These are phyloP conservation scores for Petrophora chlorosata DNA, from an alignment of 2,888 invertebrate genomes.

Conservation along the genomic window DNA sequence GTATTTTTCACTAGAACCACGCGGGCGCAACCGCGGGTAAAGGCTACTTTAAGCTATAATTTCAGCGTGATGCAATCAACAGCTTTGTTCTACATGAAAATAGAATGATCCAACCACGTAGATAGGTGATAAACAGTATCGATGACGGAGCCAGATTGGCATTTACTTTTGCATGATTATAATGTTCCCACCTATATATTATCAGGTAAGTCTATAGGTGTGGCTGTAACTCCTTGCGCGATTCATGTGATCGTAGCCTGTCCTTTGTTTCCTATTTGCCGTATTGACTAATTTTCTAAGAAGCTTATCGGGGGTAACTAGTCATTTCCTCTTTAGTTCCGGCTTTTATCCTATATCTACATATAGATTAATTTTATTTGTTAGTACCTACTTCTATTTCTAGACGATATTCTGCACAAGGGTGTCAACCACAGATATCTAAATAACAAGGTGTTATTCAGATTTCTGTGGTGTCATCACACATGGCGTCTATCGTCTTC, in stretches of 20 bases:
- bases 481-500: too few species aligned
- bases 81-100: constrained; percentile 1
- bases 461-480: too few species aligned
- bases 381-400: background rate
- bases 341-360: background rate
- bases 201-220: constrained; percentile 52
- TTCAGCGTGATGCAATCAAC: too few species aligned
- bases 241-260: constrained; percentile 7
- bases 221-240: constrained; percentile 35
- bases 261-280: constrained; percentile 1
- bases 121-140: constrained; percentile 49
- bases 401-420: too few species aligned
- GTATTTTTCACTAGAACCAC: too few species aligned
- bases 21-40: too few species aligned
- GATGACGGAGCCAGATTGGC: constrained; percentile 52
- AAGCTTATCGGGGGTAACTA: constrained; percentile 1
- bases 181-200: constrained; percentile 29
- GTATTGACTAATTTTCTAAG: constrained; percentile 2
- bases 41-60: too few species aligned
- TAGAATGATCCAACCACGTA: constrained; percentile 22
- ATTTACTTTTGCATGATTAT: constrained; percentile 35
- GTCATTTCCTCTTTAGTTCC: constrained; percentile 8
- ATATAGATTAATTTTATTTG: background rate
- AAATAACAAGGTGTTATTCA: too few species aligned
- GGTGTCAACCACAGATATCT: too few species aligned